phyloP scores from a whole-genome alignment of 2,888 invertebrate genomes.

The Stenolophus ochropezus region DNA sequence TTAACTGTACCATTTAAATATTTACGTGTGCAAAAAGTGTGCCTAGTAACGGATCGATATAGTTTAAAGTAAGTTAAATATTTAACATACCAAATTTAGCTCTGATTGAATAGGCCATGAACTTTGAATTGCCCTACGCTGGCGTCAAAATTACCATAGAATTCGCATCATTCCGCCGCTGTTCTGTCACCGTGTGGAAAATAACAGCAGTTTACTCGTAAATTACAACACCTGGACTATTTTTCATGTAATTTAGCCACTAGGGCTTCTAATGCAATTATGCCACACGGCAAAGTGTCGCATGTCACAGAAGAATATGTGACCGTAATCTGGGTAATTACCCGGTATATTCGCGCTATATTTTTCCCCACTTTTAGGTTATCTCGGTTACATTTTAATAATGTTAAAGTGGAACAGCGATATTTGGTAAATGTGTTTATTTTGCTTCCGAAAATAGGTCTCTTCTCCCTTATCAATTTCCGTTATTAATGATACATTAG shows the following conservation, averaged over 20 bases:
- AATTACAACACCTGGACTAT: conserved; percentile 4
- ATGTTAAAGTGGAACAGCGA: conserved; percentile 27
- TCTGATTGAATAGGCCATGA: neutral
- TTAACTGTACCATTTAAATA: neutral
- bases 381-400: conserved; percentile 28
- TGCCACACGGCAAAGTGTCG: conserved; percentile 11
- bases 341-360: neutral
- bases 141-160: conserved; percentile 22
- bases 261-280: conserved; percentile 39
- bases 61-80: neutral
- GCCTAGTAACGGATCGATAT: conserved; percentile 3
- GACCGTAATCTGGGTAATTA: conserved; percentile 32
- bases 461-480: conserved; percentile 46
- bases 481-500: conserved; percentile 44
- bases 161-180: neutral
- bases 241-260: conserved; percentile 27
- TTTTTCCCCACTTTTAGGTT: conserved; percentile 30
- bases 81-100: conserved; percentile 7
- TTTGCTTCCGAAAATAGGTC: conserved; percentile 43
- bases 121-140: neutral
- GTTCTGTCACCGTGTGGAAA: neutral
- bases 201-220: conserved; percentile 11
- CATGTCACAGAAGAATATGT: conserved; percentile 29
- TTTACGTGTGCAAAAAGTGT: neutral
- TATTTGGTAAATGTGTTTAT: conserved; percentile 6